Evolutionary conservation across 64 coral and sea anemone genomes (phyloP), one percentile per base, ranked within the genome.

Genomic region (Dendrophyllia cribrosa): DNA sequence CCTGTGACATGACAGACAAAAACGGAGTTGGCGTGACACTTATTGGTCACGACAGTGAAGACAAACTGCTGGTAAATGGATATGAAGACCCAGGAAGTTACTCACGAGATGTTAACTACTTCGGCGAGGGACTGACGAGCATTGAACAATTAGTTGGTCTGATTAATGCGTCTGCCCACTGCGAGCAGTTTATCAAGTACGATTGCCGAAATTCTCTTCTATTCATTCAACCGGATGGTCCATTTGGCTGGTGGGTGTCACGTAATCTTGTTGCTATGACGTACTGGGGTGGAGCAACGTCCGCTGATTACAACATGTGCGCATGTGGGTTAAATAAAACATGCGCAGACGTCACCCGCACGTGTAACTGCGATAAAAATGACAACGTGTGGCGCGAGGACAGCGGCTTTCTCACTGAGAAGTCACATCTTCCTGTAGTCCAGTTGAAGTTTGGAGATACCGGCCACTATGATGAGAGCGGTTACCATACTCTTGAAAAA

Each of bases 101-200:
- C 85, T 58, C 43, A 45, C 16, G 16, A 50, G 51, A 50, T 55
- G n/a, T 87, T 12, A 13, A 1, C 23, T 87, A 87, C 68, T 56
- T 56, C 12, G 53, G 3, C 5, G 53, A 7, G 12, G 5, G 53
- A 56, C 53, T 51, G 10, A 6, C 13, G 0, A 87, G 26, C 46
- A 5, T 87, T 15, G 6, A 6, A n/a, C 85, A 87, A 17, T 59
- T 87, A 15, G 85, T 16, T 50, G 65, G 52, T 19, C 66, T 87
- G 13, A 64, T 47, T 59, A 14, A 12, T 4, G 51, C 20, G 6
- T 83, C 79, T 19, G 58, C 51, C 59, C 63, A 87, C 62, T 87
- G 85, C 24, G 66, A 87, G 51, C 85, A 87, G 85, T 87, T 87
- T 51, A 73, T 87, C 15, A 87, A 74, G 10, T 87, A 87, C 66